phyloP scores from a whole-genome alignment of 2,888 invertebrate species.

The Sphaerophoria rueppellii region DNA sequence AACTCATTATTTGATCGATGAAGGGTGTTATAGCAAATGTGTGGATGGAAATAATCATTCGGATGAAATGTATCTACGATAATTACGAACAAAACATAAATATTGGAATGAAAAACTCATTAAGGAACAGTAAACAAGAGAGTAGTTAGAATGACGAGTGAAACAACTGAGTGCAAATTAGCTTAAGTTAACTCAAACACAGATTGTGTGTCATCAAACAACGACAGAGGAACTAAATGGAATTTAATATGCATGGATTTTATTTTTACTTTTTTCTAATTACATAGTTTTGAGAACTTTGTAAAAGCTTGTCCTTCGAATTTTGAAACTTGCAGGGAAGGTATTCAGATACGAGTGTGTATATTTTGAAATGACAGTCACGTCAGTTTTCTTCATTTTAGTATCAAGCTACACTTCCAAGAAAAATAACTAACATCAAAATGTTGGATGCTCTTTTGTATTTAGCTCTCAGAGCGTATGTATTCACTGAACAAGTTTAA shows the following conservation, averaged over 20 bases:
- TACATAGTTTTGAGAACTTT: constrained; percentile 1
- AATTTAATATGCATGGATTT: no score
- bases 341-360: no score
- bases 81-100: not conserved
- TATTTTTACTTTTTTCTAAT: no score
- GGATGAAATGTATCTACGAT: not conserved
- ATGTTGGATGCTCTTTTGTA: no score
- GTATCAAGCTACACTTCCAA: no score
- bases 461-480: no score
- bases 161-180: no score
- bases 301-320: constrained; percentile 12
- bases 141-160: no score
- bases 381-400: not conserved
- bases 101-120: no score
- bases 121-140: no score
- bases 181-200: not conserved
- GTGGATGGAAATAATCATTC: not conserved
- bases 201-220: not conserved
- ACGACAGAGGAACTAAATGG: not conserved
- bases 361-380: constrained; percentile 16
- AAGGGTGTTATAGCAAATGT: not conserved
- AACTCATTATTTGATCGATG: not conserved
- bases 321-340: not conserved
- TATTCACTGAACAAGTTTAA: not conserved
- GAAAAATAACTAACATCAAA: no score